Evolutionary conservation across 2,113 vertebrate species (phyloP), one percentile per base, ranked within the genome.

Genomic region (Coturnix japonica): DNA sequence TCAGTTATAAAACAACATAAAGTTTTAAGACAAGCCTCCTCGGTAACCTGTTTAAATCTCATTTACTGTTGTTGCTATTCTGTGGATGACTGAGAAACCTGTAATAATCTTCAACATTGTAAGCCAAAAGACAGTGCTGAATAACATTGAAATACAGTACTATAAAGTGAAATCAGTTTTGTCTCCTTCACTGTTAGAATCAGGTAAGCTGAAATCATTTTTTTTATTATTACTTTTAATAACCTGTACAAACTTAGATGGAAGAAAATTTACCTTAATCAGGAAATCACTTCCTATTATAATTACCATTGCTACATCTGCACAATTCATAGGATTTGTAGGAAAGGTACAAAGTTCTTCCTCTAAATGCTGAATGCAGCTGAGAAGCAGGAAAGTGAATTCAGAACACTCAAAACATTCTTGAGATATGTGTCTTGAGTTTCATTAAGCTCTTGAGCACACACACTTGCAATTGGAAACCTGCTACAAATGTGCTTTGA

Each of bases 221-320:
- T 93, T 92, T 96, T 94, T 86, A 95, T 94, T 94, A 87, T 72
- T 81, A 90, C 31, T 89, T 96, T 95, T 95, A 93, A 94, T 93
- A 95, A 70, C 78, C 74, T 94, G 73, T 72, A 95, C 54, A 97
- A 96, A 91, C 35, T 80, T 93, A 91, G 22, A 19, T 90, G 65
- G n/a, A 57, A 91, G 72, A 93, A n/a, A 84, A 79, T n/a, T n/a
- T 85, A 89, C 39, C 39, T 84, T 64, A 91, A 95, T 93, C 82
- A 95, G 88, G 73, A 93, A 95, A 94, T 56, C 23, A 88, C 4
- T 14, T 54, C 54, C 79, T 73, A 41, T 33, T 10, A 19, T 81
- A 90, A 81, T 63, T 69, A 67, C 81, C 84, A 82, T 78, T 89
- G 75, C 81, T 65, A 77, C 85, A 94, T 63, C 43, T 33, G 30